Evolutionary conservation across 1,140 invertebrate species (phyloP).

Genomic region (Drosophila aff.): DNA sequence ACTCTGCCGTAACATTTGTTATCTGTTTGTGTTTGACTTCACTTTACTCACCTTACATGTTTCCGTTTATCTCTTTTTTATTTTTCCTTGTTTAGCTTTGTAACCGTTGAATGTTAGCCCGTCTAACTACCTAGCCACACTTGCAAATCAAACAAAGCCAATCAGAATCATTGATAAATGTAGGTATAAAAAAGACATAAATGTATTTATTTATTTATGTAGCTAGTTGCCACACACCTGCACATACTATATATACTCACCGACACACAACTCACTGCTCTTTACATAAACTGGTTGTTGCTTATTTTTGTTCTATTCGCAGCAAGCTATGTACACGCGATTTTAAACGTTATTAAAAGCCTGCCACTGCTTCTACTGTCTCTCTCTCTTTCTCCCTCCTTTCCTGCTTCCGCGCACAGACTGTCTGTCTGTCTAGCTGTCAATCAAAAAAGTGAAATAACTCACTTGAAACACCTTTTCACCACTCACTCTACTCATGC

Average conservation of each 20-base stretch:
- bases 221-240: background rate
- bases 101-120: constrained; percentile 51
- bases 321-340: constrained; percentile 47
- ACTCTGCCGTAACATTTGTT: constrained; percentile 21
- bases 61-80: constrained; percentile 26
- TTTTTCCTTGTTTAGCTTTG: constrained; percentile 47
- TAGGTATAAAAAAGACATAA: constrained; percentile 45
- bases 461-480: constrained; percentile 21
- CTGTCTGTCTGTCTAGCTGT: constrained; percentile 40
- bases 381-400: constrained; percentile 12
- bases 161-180: constrained; percentile 44
- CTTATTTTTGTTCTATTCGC: constrained; percentile 42
- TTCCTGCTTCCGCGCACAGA: constrained; percentile 30
- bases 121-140: constrained; percentile 33
- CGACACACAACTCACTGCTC: constrained; percentile 9
- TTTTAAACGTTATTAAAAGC: constrained; percentile 59
- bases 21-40: constrained; percentile 21
- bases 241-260: constrained; percentile 9
- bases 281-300: constrained; percentile 36
- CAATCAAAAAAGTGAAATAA: constrained; percentile 44
- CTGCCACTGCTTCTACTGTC: constrained; percentile 40
- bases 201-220: constrained; percentile 7
- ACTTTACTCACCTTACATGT: constrained; percentile 24
- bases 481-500: constrained; percentile 4
- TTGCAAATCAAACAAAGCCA: constrained; percentile 29